Conservation (phyloP, 2,888 invertebrate genomes). For the Caenorhabditis sinica region DNA sequence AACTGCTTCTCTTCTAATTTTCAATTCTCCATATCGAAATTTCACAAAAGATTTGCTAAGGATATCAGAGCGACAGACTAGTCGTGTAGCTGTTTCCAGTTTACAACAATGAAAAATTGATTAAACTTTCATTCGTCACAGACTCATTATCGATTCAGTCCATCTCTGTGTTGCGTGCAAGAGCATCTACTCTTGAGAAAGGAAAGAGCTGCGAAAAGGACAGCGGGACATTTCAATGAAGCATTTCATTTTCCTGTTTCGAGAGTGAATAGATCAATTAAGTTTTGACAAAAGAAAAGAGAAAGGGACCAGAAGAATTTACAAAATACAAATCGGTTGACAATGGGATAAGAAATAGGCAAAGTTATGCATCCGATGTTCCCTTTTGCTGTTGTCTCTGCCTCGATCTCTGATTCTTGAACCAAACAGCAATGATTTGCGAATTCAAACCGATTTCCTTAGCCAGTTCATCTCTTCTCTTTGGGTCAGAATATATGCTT, state of each 20-base stretch:
- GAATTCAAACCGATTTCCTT: not conserved
- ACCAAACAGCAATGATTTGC: not conserved
- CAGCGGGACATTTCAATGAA: not conserved
- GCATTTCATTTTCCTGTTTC: not conserved
- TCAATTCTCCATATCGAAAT: constrained; percentile 42
- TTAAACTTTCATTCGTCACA: not conserved
- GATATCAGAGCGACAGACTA: constrained; percentile 4
- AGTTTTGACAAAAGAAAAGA: not conserved
- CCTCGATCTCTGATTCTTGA: constrained; percentile 1
- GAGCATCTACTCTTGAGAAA: constrained; percentile 16
- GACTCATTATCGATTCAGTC: not conserved
- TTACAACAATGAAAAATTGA: not conserved
- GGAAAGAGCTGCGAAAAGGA: constrained; percentile 1
- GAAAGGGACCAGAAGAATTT: not conserved
- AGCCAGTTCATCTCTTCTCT: not conserved
- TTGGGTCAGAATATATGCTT: too few species aligned
- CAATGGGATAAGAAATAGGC: too few species aligned
- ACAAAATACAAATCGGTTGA: not conserved
- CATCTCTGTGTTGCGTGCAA: constrained; percentile 16
- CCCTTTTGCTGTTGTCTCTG: not conserved
- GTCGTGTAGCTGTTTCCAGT: constrained; percentile 10
- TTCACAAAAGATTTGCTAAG: constrained; percentile 5
- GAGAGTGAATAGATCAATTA: not conserved
- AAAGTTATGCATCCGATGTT: not conserved
- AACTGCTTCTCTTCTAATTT: constrained; percentile 26